Percentiles rank a stretch among this genome's conserved stretches.
These are phyloP conservation scores for Tuberolachnus salignus DNA, from an alignment of 2,888 invertebrate species.

Conservation along the genomic window DNA sequence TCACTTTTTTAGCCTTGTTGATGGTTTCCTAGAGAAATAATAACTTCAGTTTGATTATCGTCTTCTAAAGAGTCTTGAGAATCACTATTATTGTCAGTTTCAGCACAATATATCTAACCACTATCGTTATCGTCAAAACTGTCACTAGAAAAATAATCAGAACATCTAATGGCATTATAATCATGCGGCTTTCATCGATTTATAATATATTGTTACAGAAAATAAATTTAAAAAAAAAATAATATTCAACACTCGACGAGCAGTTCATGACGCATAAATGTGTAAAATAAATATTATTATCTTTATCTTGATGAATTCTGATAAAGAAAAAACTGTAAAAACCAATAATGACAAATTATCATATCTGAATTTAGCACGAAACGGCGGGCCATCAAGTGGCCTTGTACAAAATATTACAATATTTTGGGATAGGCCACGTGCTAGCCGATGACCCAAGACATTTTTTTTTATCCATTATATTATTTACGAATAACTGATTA, in stretches of 20 bases:
- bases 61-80: not conserved
- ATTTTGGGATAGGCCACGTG: no score
- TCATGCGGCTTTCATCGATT: not conserved
- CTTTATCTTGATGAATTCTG: no score
- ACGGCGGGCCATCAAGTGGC: no score
- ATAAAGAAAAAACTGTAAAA: no score
- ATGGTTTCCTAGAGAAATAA: not conserved
- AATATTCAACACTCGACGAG: not conserved
- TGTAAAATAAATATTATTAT: no score
- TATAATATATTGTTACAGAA: not conserved
- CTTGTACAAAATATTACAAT: no score
- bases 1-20: conserved; percentile 10
- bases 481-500: no score
- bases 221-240: not conserved
- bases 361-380: no score
- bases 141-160: conserved; percentile 8
- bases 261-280: no score
- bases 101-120: not conserved
- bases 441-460: no score
- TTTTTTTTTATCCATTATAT: no score
- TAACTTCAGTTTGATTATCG: not conserved
- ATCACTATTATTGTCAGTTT: conserved; percentile 2
- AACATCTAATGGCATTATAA: not conserved
- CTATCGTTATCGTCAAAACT: conserved; percentile 9
- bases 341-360: no score